Conservation (phyloP, 2,888 invertebrate genomes). For the Aleiodes testaceus region DNA sequence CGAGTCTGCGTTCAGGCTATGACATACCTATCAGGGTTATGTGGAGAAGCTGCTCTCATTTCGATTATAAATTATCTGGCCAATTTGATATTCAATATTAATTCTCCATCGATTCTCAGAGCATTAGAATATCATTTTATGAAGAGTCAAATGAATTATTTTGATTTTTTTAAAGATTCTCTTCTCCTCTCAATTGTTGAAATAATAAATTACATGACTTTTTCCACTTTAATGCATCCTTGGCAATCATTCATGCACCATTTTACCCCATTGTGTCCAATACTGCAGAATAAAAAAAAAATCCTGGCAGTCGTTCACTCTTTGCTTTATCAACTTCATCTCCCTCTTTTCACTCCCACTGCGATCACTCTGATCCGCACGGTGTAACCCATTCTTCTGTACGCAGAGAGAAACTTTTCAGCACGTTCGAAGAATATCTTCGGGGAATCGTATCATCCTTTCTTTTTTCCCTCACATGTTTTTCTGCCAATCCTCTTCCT, state of each 20-base stretch:
- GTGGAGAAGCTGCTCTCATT: slow-evolving; percentile 4
- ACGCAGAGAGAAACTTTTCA: slow-evolving; percentile 15
- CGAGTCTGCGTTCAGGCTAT: not conserved
- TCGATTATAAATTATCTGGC: not conserved
- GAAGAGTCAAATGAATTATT: too few relatives aligned
- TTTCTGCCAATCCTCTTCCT: slow-evolving; percentile 42
- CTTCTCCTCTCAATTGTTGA: too few relatives aligned
- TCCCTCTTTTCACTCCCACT: not conserved
- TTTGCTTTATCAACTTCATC: slow-evolving; percentile 13
- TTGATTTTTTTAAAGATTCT: too few relatives aligned
- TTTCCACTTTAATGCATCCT: not conserved
- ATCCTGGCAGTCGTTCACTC: slow-evolving; percentile 24
- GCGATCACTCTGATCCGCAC: slow-evolving; percentile 12
- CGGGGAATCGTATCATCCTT: slow-evolving; percentile 43
- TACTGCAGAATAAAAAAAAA: slow-evolving; percentile 8
- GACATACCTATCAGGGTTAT: slow-evolving; percentile 15
- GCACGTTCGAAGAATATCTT: slow-evolving; percentile 36
- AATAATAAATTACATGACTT: too few relatives aligned
- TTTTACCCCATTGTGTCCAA: not conserved
- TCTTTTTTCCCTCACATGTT: slow-evolving; percentile 16
- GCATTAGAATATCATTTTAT: not conserved
- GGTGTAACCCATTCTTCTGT: slow-evolving; percentile 16
- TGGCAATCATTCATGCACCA: not conserved
- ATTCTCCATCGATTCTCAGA: not conserved
- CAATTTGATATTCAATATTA: slow-evolving; percentile 8